These are phyloP conservation scores for Latrodectus hesperus DNA, from an alignment of 2,888 invertebrate species.

Conservation along the genomic window DNA sequence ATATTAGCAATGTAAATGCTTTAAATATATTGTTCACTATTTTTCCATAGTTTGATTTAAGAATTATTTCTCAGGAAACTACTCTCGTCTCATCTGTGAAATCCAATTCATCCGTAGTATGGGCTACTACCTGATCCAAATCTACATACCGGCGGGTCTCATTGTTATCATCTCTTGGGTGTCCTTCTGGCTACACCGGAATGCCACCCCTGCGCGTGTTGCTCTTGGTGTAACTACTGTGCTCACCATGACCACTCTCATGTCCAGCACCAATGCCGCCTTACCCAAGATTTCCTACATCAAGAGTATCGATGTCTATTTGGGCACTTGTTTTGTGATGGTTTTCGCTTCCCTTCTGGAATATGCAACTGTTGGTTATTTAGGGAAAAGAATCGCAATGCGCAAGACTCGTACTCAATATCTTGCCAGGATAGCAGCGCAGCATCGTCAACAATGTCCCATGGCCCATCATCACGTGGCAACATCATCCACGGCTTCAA, in stretches of 20 bases:
- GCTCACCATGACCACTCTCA: conserved; percentile 74
- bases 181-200: conserved; percentile 72
- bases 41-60: not conserved
- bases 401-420: conserved; percentile 70
- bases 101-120: conserved; percentile 74
- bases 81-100: conserved; percentile 73
- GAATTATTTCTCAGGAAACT: conserved; percentile 72
- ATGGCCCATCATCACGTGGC: conserved; percentile 15
- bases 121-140: conserved; percentile 76
- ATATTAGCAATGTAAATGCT: too few species aligned
- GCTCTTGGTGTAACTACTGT: conserved; percentile 72
- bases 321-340: conserved; percentile 76
- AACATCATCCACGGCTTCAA: not conserved
- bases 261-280: conserved; percentile 73
- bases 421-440: conserved; percentile 70
- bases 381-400: conserved; percentile 72
- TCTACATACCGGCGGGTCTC: conserved; percentile 74
- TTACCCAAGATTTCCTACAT: conserved; percentile 77
- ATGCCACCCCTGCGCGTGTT: conserved; percentile 72
- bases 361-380: conserved; percentile 72
- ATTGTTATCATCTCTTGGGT: conserved; percentile 73
- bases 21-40: too few species aligned
- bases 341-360: conserved; percentile 76
- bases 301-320: conserved; percentile 75
- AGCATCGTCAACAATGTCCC: conserved; percentile 65